phyloP scores from a whole-genome alignment of 2,797 vertebrate genomes.

The Sardinella longiceps region DNA sequence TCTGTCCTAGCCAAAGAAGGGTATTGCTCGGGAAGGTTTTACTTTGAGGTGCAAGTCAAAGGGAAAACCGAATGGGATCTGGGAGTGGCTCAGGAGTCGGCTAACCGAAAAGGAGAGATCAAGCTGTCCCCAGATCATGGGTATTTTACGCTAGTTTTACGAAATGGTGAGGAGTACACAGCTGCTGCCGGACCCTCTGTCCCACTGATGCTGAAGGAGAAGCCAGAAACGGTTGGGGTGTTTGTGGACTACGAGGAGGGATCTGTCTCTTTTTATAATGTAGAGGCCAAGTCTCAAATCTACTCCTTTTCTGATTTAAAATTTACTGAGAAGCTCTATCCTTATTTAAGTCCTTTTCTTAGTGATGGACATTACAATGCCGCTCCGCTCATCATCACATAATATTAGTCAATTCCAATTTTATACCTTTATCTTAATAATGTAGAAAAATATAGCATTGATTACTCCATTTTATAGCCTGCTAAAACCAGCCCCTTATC shows the following conservation, averaged over 20 bases:
- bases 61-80: constrained; percentile 57
- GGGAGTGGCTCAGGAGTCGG: constrained; percentile 55
- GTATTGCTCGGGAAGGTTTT: constrained; percentile 36
- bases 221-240: constrained; percentile 35
- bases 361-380: background rate
- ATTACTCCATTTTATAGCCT: too few relatives aligned
- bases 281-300: constrained; percentile 18
- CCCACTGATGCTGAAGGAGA: constrained; percentile 25
- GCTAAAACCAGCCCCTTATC: too few relatives aligned
- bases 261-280: constrained; percentile 36
- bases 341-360: constrained; percentile 32
- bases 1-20: constrained; percentile 43
- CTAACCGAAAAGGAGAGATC: constrained; percentile 45
- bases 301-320: constrained; percentile 29
- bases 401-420: too few relatives aligned
- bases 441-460: too few relatives aligned
- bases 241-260: constrained; percentile 45
- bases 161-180: constrained; percentile 54
- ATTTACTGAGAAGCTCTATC: constrained; percentile 35
- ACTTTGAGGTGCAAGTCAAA: constrained; percentile 48
- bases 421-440: background rate
- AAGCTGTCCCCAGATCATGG: constrained; percentile 49
- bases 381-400: constrained; percentile 25
- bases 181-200: constrained; percentile 40
- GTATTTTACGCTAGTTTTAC: constrained; percentile 55